phyloP scores from a whole-genome alignment of 1,140 invertebrate species.

The Acromyrmex heyeri region DNA sequence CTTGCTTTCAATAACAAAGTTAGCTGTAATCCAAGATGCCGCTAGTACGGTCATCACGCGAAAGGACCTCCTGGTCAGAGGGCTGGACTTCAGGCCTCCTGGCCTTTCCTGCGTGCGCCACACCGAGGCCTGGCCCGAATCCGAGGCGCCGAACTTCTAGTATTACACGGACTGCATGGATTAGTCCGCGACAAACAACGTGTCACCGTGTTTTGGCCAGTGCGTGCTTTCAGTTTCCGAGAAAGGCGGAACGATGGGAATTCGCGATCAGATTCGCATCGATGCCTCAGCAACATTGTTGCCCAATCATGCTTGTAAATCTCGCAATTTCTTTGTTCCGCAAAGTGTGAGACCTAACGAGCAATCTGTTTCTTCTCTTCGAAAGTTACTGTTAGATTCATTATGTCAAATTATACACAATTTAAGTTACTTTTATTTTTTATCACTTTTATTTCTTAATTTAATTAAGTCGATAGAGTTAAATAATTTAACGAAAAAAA shows the following conservation, averaged over 20 bases:
- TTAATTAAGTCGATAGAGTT: too few species aligned
- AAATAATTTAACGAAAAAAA: too few species aligned
- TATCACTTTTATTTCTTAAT: too few species aligned
- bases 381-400: neutral
- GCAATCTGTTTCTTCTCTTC: neutral
- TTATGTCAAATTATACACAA: too few species aligned
- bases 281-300: conserved; percentile 45
- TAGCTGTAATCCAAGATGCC: conserved; percentile 61
- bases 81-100: neutral
- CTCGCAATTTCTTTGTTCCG: conserved; percentile 27
- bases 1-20: conserved; percentile 58
- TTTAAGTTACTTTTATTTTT: too few species aligned
- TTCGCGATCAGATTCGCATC: conserved; percentile 31
- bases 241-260: conserved; percentile 21
- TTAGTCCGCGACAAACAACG: conserved; percentile 50
- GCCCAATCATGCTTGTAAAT: conserved; percentile 33
- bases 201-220: conserved; percentile 53
- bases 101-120: conserved; percentile 20
- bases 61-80: conserved; percentile 24
- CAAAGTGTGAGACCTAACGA: conserved; percentile 20
- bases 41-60: conserved; percentile 42
- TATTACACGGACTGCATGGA: conserved; percentile 57
- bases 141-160: conserved; percentile 62
- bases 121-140: neutral
- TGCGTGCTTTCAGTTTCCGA: conserved; percentile 42